These are phyloP conservation scores for Hyperoplus immaculatus DNA, from an alignment of 2,797 vertebrate genomes.

Conservation along the genomic window DNA sequence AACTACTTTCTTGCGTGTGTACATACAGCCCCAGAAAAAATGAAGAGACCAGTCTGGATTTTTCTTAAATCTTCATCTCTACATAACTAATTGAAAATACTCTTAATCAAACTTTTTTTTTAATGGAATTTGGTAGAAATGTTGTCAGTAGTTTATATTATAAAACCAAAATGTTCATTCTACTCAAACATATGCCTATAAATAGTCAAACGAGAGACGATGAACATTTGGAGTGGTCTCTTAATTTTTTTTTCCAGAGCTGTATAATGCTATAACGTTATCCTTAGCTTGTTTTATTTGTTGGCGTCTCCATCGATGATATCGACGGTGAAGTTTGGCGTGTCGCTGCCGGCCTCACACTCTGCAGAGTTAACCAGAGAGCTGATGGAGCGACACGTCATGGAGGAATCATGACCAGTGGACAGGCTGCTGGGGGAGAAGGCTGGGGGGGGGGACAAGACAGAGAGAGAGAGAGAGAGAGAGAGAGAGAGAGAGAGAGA, in stretches of 20 bases:
- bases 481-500: conserved; percentile 28
- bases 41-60: too few species aligned
- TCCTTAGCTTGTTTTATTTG: conserved; percentile 68
- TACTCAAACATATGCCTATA: too few species aligned
- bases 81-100: too few species aligned
- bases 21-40: too few species aligned
- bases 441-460: conserved; percentile 78
- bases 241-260: not conserved
- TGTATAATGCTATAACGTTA: not conserved
- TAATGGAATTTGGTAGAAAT: not conserved
- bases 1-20: too few species aligned
- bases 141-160: not conserved
- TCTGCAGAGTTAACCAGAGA: conserved; percentile 85
- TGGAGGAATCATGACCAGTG: conserved; percentile 85
- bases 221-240: not conserved
- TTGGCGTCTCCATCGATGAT: conserved; percentile 78
- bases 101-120: too few species aligned
- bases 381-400: conserved; percentile 88
- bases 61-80: too few species aligned
- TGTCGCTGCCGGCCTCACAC: conserved; percentile 81
- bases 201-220: too few species aligned
- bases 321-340: conserved; percentile 81
- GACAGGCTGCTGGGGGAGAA: conserved; percentile 86
- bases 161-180: too few species aligned
- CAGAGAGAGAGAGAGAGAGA: too few species aligned